phyloP scores from a whole-genome alignment of 2,113 vertebrate species.

The Alligator sinensis region DNA sequence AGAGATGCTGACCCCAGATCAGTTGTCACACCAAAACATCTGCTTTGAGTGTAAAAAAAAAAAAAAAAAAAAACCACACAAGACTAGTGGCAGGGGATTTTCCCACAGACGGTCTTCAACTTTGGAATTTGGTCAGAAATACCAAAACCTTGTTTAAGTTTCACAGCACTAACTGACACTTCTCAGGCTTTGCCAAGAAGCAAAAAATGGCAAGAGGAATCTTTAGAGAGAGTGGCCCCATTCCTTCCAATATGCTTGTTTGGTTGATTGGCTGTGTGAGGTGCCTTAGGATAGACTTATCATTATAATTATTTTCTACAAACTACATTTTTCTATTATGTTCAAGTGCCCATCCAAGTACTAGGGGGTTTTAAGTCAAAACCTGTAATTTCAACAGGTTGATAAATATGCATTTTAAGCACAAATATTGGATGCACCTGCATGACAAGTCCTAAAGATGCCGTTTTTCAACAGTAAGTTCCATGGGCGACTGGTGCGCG shows the following conservation, averaged over 20 bases:
- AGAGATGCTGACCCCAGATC: accelerated
- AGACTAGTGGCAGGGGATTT: no score
- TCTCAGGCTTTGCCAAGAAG: neutral
- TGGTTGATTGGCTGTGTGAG: neutral
- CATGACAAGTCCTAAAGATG: neutral
- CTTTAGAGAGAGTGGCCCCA: neutral
- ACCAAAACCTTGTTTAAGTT: no score
- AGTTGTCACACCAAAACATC: neutral
- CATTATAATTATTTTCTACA: conserved; percentile 20
- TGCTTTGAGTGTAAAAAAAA: accelerated
- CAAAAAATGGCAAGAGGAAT: neutral
- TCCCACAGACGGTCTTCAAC: neutral
- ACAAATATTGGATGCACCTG: accelerated
- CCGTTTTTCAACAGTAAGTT: accelerated
- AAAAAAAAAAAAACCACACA: no score
- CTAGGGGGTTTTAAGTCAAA: accelerated
- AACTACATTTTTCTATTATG: neutral
- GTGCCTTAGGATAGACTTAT: neutral
- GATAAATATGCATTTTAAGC: neutral
- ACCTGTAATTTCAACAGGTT: neutral
- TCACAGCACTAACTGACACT: no score
- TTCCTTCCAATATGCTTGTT: neutral
- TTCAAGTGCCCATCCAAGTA: neutral
- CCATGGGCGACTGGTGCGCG: no score
- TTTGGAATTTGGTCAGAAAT: neutral